phyloP scores from a whole-genome alignment of 2,113 vertebrate genomes.

The Periophthalmus modestus region DNA sequence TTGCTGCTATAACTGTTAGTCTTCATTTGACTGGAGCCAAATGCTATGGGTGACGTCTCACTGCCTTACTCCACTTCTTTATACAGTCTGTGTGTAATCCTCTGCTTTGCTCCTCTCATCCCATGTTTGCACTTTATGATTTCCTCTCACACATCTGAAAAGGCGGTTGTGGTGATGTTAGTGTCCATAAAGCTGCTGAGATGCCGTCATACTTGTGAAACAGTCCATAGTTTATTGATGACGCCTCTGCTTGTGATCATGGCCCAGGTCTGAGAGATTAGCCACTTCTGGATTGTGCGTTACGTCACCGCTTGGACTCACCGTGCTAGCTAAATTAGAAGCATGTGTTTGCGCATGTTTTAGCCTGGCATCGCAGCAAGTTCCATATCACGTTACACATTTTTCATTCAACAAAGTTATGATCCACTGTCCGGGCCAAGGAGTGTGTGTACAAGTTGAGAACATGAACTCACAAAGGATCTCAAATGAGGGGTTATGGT shows the following conservation, averaged over 20 bases:
- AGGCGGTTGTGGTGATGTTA: neutral
- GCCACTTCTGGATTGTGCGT: constrained; percentile 30
- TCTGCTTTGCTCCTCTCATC: neutral
- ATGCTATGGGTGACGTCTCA: no score
- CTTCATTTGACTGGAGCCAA: no score
- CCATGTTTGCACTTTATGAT: constrained; percentile 14
- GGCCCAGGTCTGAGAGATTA: constrained; percentile 24
- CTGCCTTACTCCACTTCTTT: no score
- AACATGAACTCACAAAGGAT: constrained; percentile 17
- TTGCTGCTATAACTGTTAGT: no score
- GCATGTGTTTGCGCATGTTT: constrained; percentile 53
- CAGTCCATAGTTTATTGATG: constrained; percentile 28
- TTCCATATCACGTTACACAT: constrained; percentile 46
- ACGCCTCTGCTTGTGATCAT: constrained; percentile 13
- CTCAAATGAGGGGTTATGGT: neutral
- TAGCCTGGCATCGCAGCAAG: constrained; percentile 46
- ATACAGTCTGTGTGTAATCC: no score
- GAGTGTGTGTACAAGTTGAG: constrained; percentile 12
- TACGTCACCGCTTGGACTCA: constrained; percentile 44
- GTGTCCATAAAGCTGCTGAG: neutral
- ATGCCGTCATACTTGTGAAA: neutral
- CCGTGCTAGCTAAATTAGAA: constrained; percentile 56
- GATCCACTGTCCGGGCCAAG: constrained; percentile 43
- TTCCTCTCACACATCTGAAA: constrained; percentile 17
- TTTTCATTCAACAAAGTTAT: constrained; percentile 60